A percentile compares a stretch with the other conserved stretches of the same genome.
These are phyloP conservation scores for Hemibagrus guttatus DNA, from an alignment of 2,797 vertebrate genomes.

Conservation along the genomic window DNA sequence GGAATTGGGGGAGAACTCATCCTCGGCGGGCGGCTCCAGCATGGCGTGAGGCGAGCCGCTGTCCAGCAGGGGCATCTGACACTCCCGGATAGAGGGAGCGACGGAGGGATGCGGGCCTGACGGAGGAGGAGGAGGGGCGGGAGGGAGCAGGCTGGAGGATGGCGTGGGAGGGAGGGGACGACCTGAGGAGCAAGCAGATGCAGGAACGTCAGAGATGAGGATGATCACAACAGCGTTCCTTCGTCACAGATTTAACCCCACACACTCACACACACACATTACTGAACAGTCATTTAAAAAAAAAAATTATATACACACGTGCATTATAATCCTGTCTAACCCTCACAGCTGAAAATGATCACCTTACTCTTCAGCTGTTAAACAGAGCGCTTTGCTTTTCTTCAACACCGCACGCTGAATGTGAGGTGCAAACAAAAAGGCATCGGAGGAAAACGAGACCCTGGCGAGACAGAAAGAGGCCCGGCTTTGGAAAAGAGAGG, in stretches of 20 bases:
- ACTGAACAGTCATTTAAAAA: not conserved
- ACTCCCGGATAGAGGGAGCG: slow-evolving; percentile 78
- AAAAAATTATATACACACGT: not conserved
- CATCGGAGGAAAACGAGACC: slow-evolving; percentile 25
- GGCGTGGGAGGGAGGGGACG: slow-evolving; percentile 90
- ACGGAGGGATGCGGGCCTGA: slow-evolving; percentile 85
- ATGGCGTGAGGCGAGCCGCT: slow-evolving; percentile 87
- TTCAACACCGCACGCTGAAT: not conserved
- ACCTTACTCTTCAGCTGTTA: not conserved
- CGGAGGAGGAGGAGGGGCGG: slow-evolving; percentile 87
- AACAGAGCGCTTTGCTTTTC: not conserved
- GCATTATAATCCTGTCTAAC: not conserved
- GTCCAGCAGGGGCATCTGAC: slow-evolving; percentile 92
- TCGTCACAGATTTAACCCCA: not conserved
- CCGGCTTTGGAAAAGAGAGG: slow-evolving; percentile 26
- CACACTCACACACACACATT: no score
- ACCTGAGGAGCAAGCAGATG: slow-evolving; percentile 77
- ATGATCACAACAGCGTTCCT: not conserved
- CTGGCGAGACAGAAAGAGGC: slow-evolving; percentile 22
- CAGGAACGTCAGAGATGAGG: slow-evolving; percentile 36
- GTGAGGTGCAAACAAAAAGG: slow-evolving; percentile 24
- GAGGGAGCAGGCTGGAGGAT: slow-evolving; percentile 87
- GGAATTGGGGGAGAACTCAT: slow-evolving; percentile 87
- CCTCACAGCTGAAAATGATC: not conserved
- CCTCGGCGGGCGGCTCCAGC: slow-evolving; percentile 87